Conservation (phyloP, 2,113 vertebrate genomes). For the Elephantulus edwardii region DNA sequence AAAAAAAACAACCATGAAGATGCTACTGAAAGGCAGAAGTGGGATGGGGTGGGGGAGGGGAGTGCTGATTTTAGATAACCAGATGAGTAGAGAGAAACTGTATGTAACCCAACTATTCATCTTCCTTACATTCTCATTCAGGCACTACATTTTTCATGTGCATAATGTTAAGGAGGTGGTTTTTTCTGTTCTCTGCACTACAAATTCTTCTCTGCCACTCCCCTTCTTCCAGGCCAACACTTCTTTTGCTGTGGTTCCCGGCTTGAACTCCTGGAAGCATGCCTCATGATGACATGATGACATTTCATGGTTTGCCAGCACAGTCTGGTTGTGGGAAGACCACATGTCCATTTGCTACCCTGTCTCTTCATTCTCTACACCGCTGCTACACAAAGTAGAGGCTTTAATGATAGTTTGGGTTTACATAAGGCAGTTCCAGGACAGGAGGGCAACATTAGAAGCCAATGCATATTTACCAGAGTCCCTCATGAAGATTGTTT, state of each 20-base stretch:
- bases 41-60: background rate
- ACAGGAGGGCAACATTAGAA: background rate
- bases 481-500: background rate
- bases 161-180: background rate
- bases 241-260: background rate
- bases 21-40: background rate
- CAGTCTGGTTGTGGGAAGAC: background rate
- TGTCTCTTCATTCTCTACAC: background rate
- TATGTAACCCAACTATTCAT: too few species aligned
- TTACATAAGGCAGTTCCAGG: background rate
- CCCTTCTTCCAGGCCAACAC: background rate
- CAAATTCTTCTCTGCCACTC: background rate
- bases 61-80: background rate
- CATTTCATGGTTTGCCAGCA: background rate
- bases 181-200: background rate
- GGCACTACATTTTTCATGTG: background rate
- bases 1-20: background rate
- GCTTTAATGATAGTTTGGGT: background rate
- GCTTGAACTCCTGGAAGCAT: background rate
- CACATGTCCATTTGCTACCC: fast-evolving
- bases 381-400: background rate
- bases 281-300: background rate
- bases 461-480: background rate
- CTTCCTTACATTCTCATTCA: background rate
- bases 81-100: background rate